Conservation (phyloP, 2,113 vertebrate genomes). For the Chrysochloris asiatica region DNA sequence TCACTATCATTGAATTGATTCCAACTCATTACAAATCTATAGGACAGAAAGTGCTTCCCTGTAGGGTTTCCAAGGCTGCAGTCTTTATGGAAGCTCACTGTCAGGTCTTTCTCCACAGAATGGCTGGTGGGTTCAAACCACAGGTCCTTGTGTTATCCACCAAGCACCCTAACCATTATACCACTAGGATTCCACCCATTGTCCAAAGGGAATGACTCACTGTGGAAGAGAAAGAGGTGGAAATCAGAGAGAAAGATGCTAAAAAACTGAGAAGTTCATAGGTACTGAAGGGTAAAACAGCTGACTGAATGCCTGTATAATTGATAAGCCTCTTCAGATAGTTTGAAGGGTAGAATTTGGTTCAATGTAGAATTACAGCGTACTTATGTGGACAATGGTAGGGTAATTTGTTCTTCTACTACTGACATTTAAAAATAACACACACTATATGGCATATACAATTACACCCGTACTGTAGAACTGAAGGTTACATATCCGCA, state of each 20-base stretch:
- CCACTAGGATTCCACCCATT: not conserved
- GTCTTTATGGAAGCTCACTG: not conserved
- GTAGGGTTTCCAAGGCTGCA: not conserved
- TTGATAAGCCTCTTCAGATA: conserved; percentile 23
- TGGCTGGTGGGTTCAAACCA: not conserved
- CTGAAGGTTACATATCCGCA: conserved; percentile 1
- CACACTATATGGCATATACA: not conserved
- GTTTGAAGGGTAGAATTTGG: conserved; percentile 56
- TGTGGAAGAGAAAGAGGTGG: not conserved
- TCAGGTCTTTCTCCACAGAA: not conserved
- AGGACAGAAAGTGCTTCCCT: not conserved
- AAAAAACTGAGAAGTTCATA: not conserved
- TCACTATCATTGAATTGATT: too few relatives aligned
- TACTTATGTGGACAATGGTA: conserved; percentile 58
- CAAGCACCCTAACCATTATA: not conserved
- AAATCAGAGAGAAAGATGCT: not conserved
- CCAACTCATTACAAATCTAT: too few relatives aligned
- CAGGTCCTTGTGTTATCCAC: too few relatives aligned
- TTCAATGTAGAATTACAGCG: conserved; percentile 49
- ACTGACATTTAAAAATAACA: conserved; percentile 62
- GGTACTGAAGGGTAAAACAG: conserved; percentile 19
- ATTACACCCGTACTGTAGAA: conserved; percentile 56
- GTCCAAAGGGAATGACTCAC: not conserved
- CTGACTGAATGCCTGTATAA: not conserved
- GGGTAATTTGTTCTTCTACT: conserved; percentile 60